phyloP scores from a whole-genome alignment of 2,797 vertebrate species.

The Carduelis carduelis region DNA sequence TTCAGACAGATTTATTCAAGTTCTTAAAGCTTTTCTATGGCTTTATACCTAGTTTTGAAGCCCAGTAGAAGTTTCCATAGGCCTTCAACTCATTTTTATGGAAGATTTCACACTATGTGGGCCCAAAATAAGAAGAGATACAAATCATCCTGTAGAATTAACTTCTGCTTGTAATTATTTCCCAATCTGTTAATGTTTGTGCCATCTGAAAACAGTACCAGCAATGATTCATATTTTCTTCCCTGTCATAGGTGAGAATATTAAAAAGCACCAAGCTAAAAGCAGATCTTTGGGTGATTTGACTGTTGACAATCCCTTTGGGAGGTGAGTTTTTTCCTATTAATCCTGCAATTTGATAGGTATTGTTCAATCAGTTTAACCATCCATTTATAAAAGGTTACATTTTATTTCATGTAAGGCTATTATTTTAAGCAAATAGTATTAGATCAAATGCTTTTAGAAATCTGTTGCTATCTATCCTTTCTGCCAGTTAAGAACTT shows the following conservation, averaged over 20 bases:
- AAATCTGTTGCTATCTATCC: neutral
- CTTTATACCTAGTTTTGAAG: neutral
- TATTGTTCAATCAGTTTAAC: neutral
- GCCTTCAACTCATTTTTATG: neutral
- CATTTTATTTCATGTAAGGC: neutral
- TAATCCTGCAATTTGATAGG: neutral
- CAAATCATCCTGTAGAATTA: neutral
- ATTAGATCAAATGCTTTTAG: neutral
- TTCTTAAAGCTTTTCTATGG: neutral
- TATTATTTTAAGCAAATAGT: neutral
- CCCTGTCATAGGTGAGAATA: neutral
- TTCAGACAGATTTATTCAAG: neutral
- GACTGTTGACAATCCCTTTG: neutral
- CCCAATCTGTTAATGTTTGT: neutral
- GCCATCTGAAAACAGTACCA: neutral
- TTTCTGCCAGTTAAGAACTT: constrained; percentile 1
- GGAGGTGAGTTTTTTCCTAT: neutral
- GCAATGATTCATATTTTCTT: neutral
- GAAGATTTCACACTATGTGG: neutral
- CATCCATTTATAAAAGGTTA: neutral
- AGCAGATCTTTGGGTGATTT: neutral
- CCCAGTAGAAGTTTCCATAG: neutral
- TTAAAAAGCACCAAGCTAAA: neutral
- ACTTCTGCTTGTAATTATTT: neutral
- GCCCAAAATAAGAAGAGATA: neutral